Base-by-base conservation (phyloP, 2,888 invertebrate genomes). In the Megastigmus dorsalis region DNA sequence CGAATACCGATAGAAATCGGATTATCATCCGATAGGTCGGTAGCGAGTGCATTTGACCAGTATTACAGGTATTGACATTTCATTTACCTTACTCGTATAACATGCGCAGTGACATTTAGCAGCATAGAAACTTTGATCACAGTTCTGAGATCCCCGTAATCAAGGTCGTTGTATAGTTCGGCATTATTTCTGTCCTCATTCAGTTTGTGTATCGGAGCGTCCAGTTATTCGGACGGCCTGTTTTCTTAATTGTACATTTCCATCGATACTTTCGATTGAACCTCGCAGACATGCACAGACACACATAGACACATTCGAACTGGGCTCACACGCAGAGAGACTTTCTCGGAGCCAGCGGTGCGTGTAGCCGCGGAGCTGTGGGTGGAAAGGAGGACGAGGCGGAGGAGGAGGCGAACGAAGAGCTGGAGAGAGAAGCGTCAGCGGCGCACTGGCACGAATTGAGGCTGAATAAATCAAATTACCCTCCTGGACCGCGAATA, bases 401-500 rank as follows among this genome's bases (percentile, higher is more conserved):
- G 18, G 18, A 38, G 41, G 9, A 28, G 10, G 9, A 28, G 5
- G 15, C 4, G 13, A 43, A 13, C 10, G 15, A 2, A 38, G 54
- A 13, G 23, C 13, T 38, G 18, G 18, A 57, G 59, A 15, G 26
- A 10, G 3, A 4, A 26, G 33, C 9, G 2, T 23, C n/a, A 10
- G 30, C 20, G 23, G 18, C 23, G 28, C 30, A n/a, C 18, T 18
- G 10, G 45, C 50, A 18, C 52, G 52, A 62, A 55, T 33, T 13
- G 59, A 28, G 50, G 4, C 52, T 38, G 72, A 30, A 66, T 73
- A 73, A 73, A 73, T 73, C 52, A 60, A 73, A 73, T 66, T 71
- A 55, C 26, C n/a, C n/a, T 38, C 28, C 28, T 30, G 66, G 59
- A 54, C 66, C 33, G 55, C 30, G 36, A 62, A 50, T 28, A 36